These are phyloP conservation scores for Microplitis manilae DNA, from an alignment of 2,888 invertebrate genomes.

Conservation along the genomic window DNA sequence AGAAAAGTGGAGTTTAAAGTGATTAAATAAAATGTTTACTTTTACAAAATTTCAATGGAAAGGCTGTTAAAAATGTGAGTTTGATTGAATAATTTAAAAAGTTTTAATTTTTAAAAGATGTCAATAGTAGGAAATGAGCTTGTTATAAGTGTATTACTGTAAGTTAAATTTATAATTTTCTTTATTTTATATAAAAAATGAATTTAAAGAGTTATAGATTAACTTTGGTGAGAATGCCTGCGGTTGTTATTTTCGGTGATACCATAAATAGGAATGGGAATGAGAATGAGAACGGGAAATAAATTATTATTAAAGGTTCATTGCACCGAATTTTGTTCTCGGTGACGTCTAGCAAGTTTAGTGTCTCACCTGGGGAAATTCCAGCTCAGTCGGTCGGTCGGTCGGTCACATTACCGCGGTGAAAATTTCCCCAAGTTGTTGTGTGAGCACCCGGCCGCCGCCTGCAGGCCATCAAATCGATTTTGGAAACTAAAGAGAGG, in stretches of 20 bases:
- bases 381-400: conserved; percentile 20
- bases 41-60: not conserved
- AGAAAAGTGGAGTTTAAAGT: not conserved
- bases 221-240: no score
- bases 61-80: not conserved
- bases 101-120: not conserved
- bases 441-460: conserved; percentile 48
- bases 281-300: not conserved
- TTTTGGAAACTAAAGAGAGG: conserved; percentile 47
- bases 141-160: no score
- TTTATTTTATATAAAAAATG: no score
- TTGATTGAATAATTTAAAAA: not conserved
- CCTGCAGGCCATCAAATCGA: conserved; percentile 55
- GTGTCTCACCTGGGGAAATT: conserved; percentile 27
- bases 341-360: not conserved
- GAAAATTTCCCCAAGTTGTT: conserved; percentile 46
- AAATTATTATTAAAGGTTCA: conserved; percentile 1
- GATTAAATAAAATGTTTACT: not conserved
- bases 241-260: no score
- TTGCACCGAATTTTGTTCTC: not conserved
- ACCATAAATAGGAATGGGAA: not conserved
- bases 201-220: no score
- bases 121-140: not conserved
- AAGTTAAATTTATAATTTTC: no score
- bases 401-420: conserved; percentile 31